These are phyloP conservation scores for Brachyopa scutellaris DNA, from an alignment of 2,888 invertebrate species.

Conservation along the genomic window DNA sequence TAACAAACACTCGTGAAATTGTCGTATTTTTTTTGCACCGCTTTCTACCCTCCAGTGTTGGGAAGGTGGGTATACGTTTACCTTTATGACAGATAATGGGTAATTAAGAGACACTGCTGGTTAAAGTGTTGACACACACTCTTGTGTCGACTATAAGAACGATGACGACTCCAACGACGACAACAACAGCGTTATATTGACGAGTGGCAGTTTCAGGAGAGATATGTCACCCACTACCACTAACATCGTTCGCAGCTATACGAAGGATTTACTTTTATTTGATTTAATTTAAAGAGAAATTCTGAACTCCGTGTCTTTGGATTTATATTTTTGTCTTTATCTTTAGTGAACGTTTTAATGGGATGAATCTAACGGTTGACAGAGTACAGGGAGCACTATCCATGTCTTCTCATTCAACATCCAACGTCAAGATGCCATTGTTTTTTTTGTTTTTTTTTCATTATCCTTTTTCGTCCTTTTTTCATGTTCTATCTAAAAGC, in stretches of 20 bases:
- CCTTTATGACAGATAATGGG: constrained; percentile 73
- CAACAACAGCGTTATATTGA: constrained; percentile 51
- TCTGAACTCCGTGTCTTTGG: constrained; percentile 47
- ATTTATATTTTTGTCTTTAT: not conserved
- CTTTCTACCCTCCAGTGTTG: constrained; percentile 33
- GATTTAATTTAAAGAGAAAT: constrained; percentile 69
- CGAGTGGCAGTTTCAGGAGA: too few relatives aligned
- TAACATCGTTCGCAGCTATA: not conserved
- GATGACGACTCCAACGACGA: constrained; percentile 10
- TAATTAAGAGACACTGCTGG: constrained; percentile 72
- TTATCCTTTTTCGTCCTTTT: constrained; percentile 22
- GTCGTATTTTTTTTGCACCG: constrained; percentile 35
- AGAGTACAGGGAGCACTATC: not conserved
- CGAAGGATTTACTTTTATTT: constrained; percentile 59
- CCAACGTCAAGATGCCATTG: constrained; percentile 14
- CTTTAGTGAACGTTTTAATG: constrained; percentile 45
- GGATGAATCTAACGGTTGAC: constrained; percentile 43
- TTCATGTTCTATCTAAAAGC: not conserved
- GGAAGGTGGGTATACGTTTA: constrained; percentile 64
- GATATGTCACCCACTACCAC: too few relatives aligned
- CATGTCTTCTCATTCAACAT: not conserved
- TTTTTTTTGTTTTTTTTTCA: constrained; percentile 15
- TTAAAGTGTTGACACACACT: constrained; percentile 72
- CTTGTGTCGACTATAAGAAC: constrained; percentile 55
- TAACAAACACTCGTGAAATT: constrained; percentile 65